Conservation (phyloP, 1,140 invertebrate species). For the Zaprionus kolodkinae region DNA sequence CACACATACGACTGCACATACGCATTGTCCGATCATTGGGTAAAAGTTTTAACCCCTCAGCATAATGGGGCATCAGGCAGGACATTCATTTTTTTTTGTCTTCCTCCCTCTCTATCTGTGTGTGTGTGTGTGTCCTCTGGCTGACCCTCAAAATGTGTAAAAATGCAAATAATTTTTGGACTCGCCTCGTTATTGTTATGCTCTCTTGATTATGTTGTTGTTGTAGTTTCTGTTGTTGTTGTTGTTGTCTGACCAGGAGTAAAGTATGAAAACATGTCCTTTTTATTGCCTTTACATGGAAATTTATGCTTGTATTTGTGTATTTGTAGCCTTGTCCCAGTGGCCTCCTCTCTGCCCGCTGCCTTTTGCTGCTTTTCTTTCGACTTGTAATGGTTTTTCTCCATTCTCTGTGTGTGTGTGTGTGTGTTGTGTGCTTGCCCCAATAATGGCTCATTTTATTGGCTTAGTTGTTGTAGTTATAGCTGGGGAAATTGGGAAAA, state of each 20-base stretch:
- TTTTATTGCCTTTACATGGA: slow-evolving; percentile 80
- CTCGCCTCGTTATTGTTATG: slow-evolving; percentile 73
- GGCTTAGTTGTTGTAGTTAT: slow-evolving; percentile 52
- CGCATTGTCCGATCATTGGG: slow-evolving; percentile 70
- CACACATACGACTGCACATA: too few relatives aligned
- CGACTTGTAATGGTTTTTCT: slow-evolving; percentile 40
- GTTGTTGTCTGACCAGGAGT: slow-evolving; percentile 33
- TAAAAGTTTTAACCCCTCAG: slow-evolving; percentile 74
- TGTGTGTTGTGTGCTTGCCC: too few relatives aligned
- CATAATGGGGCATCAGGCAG: slow-evolving; percentile 71
- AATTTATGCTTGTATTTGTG: slow-evolving; percentile 73
- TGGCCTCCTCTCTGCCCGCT: not conserved
- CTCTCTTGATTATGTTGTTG: slow-evolving; percentile 78
- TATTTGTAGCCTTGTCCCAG: slow-evolving; percentile 40
- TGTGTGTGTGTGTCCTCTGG: slow-evolving; percentile 59
- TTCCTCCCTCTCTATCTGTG: too few relatives aligned
- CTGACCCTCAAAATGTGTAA: slow-evolving; percentile 80
- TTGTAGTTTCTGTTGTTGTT: slow-evolving; percentile 48
- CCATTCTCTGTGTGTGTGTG: slow-evolving; percentile 24
- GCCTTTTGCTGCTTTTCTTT: not conserved
- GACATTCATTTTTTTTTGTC: slow-evolving; percentile 71
- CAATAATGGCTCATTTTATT: slow-evolving; percentile 74
- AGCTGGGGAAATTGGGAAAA: slow-evolving; percentile 26
- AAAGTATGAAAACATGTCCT: slow-evolving; percentile 76
- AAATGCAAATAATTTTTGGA: slow-evolving; percentile 79